A percentile compares a stretch with the other conserved stretches of the same genome.
Evolutionary conservation across 1,140 invertebrate genomes (phyloP).

Genomic region (Drosophila paulistorum): DNA sequence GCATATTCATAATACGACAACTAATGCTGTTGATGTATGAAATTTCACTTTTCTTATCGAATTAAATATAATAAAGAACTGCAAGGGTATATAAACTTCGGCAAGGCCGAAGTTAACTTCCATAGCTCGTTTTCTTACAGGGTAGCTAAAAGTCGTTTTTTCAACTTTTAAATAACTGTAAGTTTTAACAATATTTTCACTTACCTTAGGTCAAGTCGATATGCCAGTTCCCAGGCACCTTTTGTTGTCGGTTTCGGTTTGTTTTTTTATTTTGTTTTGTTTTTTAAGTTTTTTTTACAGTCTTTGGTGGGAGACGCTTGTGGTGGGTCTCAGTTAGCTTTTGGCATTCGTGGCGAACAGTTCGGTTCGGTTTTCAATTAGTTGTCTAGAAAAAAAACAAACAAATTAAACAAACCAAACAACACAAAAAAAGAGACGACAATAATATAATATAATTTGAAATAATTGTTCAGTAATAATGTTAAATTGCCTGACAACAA

Average conservation of each 20-base stretch:
- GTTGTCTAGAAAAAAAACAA: constrained; percentile 14
- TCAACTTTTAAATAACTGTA: not conserved
- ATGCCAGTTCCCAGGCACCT: constrained; percentile 53
- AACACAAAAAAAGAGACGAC: not conserved
- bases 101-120: no score
- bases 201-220: constrained; percentile 64
- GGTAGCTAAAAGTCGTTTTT: not conserved
- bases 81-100: no score
- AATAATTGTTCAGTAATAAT: constrained; percentile 23
- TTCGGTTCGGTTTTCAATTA: constrained; percentile 45
- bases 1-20: no score
- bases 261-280: constrained; percentile 38
- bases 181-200: constrained; percentile 46
- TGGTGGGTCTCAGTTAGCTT: constrained; percentile 59
- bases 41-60: no score
- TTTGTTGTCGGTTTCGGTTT: constrained; percentile 33
- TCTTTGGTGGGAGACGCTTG: constrained; percentile 23
- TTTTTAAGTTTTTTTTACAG: constrained; percentile 26
- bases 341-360: constrained; percentile 63
- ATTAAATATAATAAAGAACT: no score
- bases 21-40: no score
- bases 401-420: constrained; percentile 37
- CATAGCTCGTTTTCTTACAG: not conserved
- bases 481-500: constrained; percentile 8
- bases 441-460: constrained; percentile 8